Base-by-base conservation (phyloP, 2,797 vertebrate genomes). In the Urocyon cinereoargenteus region DNA sequence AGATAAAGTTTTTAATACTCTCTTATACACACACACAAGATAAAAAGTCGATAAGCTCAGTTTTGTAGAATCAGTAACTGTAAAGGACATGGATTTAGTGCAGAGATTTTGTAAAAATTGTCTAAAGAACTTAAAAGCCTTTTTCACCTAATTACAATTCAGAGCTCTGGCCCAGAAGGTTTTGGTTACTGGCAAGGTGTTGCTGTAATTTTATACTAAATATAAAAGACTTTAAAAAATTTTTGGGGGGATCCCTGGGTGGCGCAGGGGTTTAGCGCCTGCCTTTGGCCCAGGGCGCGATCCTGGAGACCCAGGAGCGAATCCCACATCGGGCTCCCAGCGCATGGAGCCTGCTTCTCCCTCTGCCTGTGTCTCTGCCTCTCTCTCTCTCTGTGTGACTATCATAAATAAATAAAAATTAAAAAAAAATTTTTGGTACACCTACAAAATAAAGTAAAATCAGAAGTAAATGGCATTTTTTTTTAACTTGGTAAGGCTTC, bases 361-460 rank as follows among this genome's bases (percentile, higher is more conserved):
- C n/a, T n/a, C n/a, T n/a, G n/a, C n/a, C n/a, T n/a, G n/a, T n/a
- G n/a, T n/a, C n/a, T n/a, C n/a, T n/a, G n/a, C n/a, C n/a, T n/a
- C n/a, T n/a, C n/a, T n/a, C n/a, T n/a, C n/a, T n/a, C n/a, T n/a
- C n/a, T n/a, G n/a, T n/a, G n/a, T n/a, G n/a, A n/a, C n/a, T n/a
- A n/a, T n/a, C n/a, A n/a, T n/a, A n/a, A n/a, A n/a, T n/a, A n/a
- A n/a, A n/a, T n/a, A n/a, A n/a, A n/a, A n/a, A n/a, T n/a, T n/a
- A n/a, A n/a, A n/a, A 73, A 61, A 6, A 36, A 36, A 36, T 24
- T 70, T 70, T 61, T 84, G 92, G 92, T 81, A 72, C 24, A 78
- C 40, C 10, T 93, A 75, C 84, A 96, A 95, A 91, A 89, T 86
- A 79, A 77, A 59, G 91, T 73, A 57, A 90, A 90, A 77, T 45